Evolutionary conservation across 2,888 invertebrate species (phyloP).

Genomic region (Hirtodrosophila trivittata): DNA sequence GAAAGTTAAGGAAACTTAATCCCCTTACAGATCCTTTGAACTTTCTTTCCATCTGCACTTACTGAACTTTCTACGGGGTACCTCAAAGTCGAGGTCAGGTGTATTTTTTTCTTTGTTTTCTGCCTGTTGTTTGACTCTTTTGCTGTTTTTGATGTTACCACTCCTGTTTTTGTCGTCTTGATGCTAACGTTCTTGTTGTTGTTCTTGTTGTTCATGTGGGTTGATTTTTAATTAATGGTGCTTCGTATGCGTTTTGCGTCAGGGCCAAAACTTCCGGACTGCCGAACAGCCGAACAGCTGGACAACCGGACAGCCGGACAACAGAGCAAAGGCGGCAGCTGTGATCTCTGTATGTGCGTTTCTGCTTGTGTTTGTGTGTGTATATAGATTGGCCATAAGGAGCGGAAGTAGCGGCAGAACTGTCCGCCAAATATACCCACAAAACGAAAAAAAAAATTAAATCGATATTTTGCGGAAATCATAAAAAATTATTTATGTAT

Average conservation of each 20-base stretch:
- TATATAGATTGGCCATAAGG: constrained; percentile 39
- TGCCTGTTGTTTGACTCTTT: constrained; percentile 28
- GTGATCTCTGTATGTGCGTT: constrained; percentile 18
- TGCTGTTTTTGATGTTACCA: constrained; percentile 66
- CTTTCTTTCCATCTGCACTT: too few relatives aligned
- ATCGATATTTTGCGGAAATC: constrained; percentile 70
- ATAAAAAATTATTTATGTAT: constrained; percentile 74
- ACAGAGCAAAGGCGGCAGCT: constrained; percentile 31
- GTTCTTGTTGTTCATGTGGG: constrained; percentile 54
- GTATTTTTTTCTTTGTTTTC: constrained; percentile 1
- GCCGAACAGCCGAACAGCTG: constrained; percentile 28
- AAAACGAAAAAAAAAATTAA: constrained; percentile 49
- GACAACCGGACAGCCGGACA: constrained; percentile 3
- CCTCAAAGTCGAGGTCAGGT: not conserved
- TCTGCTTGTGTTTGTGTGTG: constrained; percentile 8
- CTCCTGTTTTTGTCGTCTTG: constrained; percentile 15
- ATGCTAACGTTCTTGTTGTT: constrained; percentile 14
- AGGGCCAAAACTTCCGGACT: constrained; percentile 55
- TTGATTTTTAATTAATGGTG: constrained; percentile 75
- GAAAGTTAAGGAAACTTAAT: too few relatives aligned
- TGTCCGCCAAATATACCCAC: constrained; percentile 22
- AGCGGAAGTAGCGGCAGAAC: constrained; percentile 42
- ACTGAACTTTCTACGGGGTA: not conserved
- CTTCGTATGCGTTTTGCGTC: constrained; percentile 71
- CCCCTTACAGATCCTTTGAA: too few relatives aligned